Conservation (phyloP, 2,113 vertebrate species). For the Crotalus helleri region DNA sequence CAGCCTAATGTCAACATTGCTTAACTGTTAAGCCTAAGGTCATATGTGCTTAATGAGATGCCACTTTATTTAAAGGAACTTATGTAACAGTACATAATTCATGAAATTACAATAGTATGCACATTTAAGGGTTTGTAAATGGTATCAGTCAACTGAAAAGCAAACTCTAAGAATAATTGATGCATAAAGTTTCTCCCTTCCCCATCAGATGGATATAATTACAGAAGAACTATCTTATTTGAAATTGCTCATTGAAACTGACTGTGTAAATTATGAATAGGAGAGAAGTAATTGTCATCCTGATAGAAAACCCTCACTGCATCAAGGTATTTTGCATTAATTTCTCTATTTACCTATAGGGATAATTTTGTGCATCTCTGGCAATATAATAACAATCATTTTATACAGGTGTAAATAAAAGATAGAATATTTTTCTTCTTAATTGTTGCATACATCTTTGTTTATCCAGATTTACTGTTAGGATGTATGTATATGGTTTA, state of each 20-base stretch:
- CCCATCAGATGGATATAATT: not conserved
- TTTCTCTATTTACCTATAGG: constrained; percentile 11
- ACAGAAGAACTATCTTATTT: not conserved
- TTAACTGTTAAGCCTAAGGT: not conserved
- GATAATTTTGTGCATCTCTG: not conserved
- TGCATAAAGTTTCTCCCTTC: not conserved
- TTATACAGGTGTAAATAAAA: not conserved
- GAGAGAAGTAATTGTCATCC: not conserved
- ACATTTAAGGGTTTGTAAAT: not conserved
- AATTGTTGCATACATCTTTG: not conserved
- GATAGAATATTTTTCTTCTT: not conserved
- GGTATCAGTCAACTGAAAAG: not conserved
- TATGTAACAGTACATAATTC: not conserved
- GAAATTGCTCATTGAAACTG: not conserved
- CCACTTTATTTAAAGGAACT: not conserved
- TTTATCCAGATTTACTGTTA: not conserved
- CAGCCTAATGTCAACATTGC: not conserved
- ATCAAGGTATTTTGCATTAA: not conserved
- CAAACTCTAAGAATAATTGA: not conserved
- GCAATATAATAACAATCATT: not conserved
- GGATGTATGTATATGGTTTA: not conserved
- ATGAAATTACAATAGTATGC: not conserved
- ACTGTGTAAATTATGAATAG: not conserved
- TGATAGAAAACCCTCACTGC: not conserved
- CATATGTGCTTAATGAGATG: not conserved